Evolutionary conservation across 2,888 invertebrate species (phyloP).

Genomic region (Steinernema hermaphroditum): DNA sequence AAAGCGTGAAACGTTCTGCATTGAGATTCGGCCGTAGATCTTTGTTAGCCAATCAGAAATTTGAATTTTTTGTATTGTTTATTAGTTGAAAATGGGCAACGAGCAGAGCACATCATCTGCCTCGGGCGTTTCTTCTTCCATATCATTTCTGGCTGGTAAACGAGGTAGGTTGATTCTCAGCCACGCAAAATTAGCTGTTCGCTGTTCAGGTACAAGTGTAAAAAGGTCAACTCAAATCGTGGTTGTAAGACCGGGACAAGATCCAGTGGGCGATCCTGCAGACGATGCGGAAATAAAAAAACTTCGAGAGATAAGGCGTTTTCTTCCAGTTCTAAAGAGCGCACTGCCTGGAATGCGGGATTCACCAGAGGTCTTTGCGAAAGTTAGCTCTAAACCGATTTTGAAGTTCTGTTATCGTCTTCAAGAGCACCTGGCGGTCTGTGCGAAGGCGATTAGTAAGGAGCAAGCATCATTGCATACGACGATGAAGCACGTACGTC

Average conservation of each 20-base stretch:
- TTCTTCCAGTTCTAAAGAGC: constrained; percentile 46
- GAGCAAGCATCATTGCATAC: constrained; percentile 50
- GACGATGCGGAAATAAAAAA: constrained; percentile 39
- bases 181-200: no score
- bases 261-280: constrained; percentile 40
- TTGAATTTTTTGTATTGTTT: neutral
- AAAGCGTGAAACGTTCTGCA: constrained; percentile 7
- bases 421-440: constrained; percentile 54
- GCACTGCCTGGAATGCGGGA: constrained; percentile 46
- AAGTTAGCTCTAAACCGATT: constrained; percentile 46
- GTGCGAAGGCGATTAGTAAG: constrained; percentile 45
- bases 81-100: constrained; percentile 45
- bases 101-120: constrained; percentile 47
- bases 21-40: no score
- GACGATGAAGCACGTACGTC: constrained; percentile 44
- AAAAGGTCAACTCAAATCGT: constrained; percentile 32
- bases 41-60: no score
- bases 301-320: constrained; percentile 47
- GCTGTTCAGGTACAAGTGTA: neutral
- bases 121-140: constrained; percentile 45
- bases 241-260: constrained; percentile 36
- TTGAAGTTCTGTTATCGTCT: constrained; percentile 50
- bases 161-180: constrained; percentile 32
- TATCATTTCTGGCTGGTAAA: constrained; percentile 54
- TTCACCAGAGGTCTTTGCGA: constrained; percentile 40